Evolutionary conservation across 2,113 vertebrate species (phyloP).

Genomic region (Gallinago jamesoni): DNA sequence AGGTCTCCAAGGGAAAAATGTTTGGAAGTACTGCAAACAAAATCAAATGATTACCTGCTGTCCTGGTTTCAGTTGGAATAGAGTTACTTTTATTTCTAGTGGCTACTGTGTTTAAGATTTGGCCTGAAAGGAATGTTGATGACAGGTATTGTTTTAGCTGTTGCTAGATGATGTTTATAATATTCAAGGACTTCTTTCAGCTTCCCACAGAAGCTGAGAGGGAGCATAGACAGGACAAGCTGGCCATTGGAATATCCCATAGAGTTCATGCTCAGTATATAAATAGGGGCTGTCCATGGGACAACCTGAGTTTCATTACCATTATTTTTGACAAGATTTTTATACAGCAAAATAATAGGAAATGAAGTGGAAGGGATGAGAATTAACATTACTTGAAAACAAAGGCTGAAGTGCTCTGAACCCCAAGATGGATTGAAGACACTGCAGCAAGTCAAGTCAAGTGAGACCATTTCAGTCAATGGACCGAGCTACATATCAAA

Average conservation of each 20-base stretch:
- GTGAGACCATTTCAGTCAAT: not conserved
- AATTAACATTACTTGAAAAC: not conserved
- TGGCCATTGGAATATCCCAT: not conserved
- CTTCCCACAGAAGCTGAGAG: not conserved
- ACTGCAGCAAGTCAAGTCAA: not conserved
- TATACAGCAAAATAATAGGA: not conserved
- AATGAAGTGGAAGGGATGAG: not conserved
- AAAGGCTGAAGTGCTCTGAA: not conserved
- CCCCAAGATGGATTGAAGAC: not conserved
- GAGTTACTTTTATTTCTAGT: not conserved
- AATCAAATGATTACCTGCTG: constrained; percentile 21
- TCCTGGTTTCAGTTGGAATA: not conserved
- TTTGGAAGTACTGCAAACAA: constrained; percentile 3
- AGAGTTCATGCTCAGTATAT: too few species aligned
- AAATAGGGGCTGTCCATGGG: too few species aligned
- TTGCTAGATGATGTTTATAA: not conserved
- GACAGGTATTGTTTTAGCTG: not conserved
- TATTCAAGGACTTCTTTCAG: not conserved
- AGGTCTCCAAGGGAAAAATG: not conserved
- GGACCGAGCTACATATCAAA: not conserved
- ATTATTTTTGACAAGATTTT: not conserved
- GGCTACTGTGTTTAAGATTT: not conserved
- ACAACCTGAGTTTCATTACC: not conserved
- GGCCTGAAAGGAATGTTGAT: not conserved
- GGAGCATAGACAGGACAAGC: not conserved